Conservation (phyloP, 2,888 invertebrate species). For the Perdita meconis region DNA sequence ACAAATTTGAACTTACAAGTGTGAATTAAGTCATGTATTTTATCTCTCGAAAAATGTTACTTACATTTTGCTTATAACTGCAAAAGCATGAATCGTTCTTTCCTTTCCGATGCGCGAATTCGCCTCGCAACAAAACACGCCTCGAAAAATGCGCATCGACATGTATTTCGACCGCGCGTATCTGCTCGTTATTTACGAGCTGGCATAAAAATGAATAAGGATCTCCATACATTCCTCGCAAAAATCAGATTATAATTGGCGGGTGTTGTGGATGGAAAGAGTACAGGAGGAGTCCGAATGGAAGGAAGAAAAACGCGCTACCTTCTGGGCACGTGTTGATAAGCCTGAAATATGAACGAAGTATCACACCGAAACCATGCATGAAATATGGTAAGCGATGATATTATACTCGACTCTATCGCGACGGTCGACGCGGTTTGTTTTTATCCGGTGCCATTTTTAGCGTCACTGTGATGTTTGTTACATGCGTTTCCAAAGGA, state of each 20-base stretch:
- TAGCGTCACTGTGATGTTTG: background rate
- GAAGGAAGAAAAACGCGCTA: background rate
- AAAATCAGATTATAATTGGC: conserved; percentile 54
- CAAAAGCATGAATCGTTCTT: conserved; percentile 38
- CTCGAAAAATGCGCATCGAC: conserved; percentile 58
- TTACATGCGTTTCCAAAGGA: conserved; percentile 47
- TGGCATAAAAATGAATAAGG: conserved; percentile 12
- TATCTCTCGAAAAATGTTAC: no score
- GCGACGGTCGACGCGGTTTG: conserved; percentile 10
- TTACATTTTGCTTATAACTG: no score
- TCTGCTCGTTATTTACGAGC: conserved; percentile 55
- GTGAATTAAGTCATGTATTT: no score
- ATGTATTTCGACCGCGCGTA: conserved; percentile 38
- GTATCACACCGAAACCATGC: conserved; percentile 41
- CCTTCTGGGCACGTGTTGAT: conserved; percentile 56
- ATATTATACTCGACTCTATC: conserved; percentile 37
- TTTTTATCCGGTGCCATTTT: conserved; percentile 17
- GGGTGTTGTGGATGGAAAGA: conserved; percentile 16
- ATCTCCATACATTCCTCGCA: conserved; percentile 33
- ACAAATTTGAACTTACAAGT: no score
- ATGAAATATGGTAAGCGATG: conserved; percentile 48
- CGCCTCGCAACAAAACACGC: conserved; percentile 28
- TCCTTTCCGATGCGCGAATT: conserved; percentile 8
- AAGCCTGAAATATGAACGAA: conserved; percentile 52
- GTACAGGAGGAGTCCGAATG: background rate